phyloP scores from a whole-genome alignment of 92 coral and sea anemone species.

The Porites lobata region DNA sequence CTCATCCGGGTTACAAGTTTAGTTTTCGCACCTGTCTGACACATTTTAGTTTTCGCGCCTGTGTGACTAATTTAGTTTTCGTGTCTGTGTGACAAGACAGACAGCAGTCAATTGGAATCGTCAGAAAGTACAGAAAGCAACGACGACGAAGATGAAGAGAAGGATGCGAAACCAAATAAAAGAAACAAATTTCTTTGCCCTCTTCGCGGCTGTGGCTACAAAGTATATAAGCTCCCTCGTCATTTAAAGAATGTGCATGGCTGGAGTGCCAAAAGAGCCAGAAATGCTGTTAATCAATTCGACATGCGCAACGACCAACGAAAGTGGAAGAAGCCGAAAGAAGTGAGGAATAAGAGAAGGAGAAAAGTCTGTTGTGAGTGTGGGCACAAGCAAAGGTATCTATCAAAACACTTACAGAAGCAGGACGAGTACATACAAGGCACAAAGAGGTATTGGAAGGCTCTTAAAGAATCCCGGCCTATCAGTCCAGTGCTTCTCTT shows the following conservation, averaged over 20 bases:
- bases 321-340: constrained; percentile 4
- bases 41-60: too few relatives aligned
- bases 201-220: constrained; percentile 13
- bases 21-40: too few relatives aligned
- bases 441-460: constrained; percentile 7
- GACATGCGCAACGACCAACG: constrained; percentile 10
- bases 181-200: constrained; percentile 26
- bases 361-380: constrained; percentile 5
- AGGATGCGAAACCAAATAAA: not conserved
- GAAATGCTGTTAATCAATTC: constrained; percentile 15
- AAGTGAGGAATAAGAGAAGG: not conserved
- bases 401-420: constrained; percentile 24
- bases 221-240: constrained; percentile 11
- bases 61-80: too few relatives aligned
- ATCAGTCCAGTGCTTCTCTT: too few relatives aligned
- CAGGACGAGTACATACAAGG: not conserved
- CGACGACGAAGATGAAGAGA: not conserved
- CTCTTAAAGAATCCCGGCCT: constrained; percentile 10
- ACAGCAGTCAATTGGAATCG: not conserved
- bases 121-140: not conserved
- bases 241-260: constrained; percentile 16
- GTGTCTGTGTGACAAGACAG: not conserved
- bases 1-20: too few relatives aligned
- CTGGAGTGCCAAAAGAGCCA: not conserved
- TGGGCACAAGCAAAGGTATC: constrained; percentile 18